Evolutionary conservation across 92 coral and sea anemone species (phyloP), one percentile per base, ranked within the genome.

Genomic region (Epizoanthus scotinus): DNA sequence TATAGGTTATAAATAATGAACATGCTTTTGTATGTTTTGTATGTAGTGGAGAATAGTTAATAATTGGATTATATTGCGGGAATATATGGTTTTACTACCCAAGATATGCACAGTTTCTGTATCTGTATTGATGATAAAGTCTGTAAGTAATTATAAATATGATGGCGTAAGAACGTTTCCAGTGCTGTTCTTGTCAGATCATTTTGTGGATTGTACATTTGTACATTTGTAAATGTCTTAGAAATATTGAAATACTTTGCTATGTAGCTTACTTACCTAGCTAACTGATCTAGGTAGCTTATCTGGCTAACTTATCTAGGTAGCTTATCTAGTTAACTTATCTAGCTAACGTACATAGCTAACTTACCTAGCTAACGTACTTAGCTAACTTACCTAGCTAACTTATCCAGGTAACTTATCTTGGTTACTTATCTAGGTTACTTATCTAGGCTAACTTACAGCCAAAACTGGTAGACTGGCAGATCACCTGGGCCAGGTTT

Each of bases 161-260:
- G 67, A 58, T 36, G 40, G 44, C 10, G 21, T 18, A 9, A 59
- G 19, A 31, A 64, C 13, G 52, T 64, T 58, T 29, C 81, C 22
- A 55, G 42, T 34, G 57, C 68, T 59, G 55, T 58, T 21, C 40
- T 75, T 58, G 54, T 58, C 55, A 54, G 44, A 36, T 64, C 38
- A 57, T 44, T 26, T 58, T 68, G n/a, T 36, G 36, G 61, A 28
- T 69, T 87, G 90, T 87, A 87, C 89, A 86, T 86, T 86, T 86
- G 89, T 86, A 86, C 87, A 87, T 83, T 87, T 87, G 90, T 87
- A 87, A 87, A 87, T 82, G 82, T 57, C 26, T 36, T 68, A 71
- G 78, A 53, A 29, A 60, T 82, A 66, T 71, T 77, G 47, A 63
- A 77, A 70, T 83, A 42, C 86, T 50, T 74, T 72, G 62, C 68